Evolutionary conservation across 2,888 invertebrate genomes (phyloP).

Genomic region (Eustalomyia histrio): DNA sequence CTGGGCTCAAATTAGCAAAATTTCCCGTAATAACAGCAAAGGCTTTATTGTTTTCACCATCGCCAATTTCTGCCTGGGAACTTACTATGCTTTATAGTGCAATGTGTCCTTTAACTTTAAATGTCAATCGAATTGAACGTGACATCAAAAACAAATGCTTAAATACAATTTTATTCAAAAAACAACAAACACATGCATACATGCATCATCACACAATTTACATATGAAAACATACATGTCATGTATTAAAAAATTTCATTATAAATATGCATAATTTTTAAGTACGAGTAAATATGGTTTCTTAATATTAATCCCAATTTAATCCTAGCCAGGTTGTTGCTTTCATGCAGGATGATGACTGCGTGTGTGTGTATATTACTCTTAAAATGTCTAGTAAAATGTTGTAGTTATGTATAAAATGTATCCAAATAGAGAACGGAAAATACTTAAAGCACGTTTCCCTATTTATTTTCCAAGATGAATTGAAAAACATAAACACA

Average conservation of each 20-base stretch:
- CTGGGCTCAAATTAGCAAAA: too few species aligned
- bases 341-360: constrained; percentile 24
- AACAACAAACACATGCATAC: not conserved
- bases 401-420: not conserved
- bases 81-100: too few species aligned
- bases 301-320: constrained; percentile 61
- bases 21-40: too few species aligned
- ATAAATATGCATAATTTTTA: constrained; percentile 44
- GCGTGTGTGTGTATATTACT: constrained; percentile 4
- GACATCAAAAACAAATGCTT: constrained; percentile 25
- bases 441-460: constrained; percentile 55
- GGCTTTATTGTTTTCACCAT: too few species aligned
- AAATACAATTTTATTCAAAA: constrained; percentile 9
- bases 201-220: not conserved
- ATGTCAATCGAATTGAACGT: constrained; percentile 30
- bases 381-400: constrained; percentile 40
- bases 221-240: not conserved
- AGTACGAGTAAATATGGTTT: constrained; percentile 60
- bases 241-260: constrained; percentile 20
- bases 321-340: constrained; percentile 62
- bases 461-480: constrained; percentile 60
- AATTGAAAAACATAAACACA: constrained; percentile 46
- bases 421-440: constrained; percentile 15
- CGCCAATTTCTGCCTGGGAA: too few species aligned
- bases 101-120: not conserved